These are phyloP conservation scores for Micromussa lordhowensis DNA, from an alignment of 92 coral and sea anemone genomes.

Conservation along the genomic window DNA sequence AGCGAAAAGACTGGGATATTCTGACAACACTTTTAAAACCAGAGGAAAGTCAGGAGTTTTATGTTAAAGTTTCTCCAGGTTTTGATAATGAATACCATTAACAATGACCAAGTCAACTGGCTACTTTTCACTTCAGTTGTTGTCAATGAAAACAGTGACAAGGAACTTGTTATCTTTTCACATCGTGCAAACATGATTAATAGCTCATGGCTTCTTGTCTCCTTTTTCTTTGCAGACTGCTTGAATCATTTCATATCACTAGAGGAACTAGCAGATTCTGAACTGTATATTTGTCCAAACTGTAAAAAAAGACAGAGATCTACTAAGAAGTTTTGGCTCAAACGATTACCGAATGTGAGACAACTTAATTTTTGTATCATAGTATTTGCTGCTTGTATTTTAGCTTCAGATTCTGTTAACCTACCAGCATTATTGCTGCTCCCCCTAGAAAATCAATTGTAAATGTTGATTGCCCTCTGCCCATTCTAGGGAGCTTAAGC, in stretches of 20 bases:
- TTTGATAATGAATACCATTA: too few relatives aligned
- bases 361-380: neutral
- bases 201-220: neutral
- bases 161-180: neutral
- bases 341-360: conserved; percentile 97
- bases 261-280: conserved; percentile 88
- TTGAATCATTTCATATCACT: conserved; percentile 85
- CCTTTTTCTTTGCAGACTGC: conserved; percentile 77
- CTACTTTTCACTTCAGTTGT: too few relatives aligned
- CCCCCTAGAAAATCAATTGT: too few relatives aligned
- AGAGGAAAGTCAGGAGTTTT: too few relatives aligned
- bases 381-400: neutral
- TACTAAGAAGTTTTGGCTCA: conserved; percentile 93
- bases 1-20: too few relatives aligned
- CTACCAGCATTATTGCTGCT: too few relatives aligned
- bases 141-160: too few relatives aligned
- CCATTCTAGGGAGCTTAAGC: too few relatives aligned
- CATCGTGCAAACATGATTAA: neutral
- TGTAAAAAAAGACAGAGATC: conserved; percentile 94
- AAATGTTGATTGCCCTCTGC: too few relatives aligned
- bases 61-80: too few relatives aligned
- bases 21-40: too few relatives aligned
- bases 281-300: conserved; percentile 90
- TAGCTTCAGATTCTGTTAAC: neutral
- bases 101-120: too few relatives aligned